These are phyloP conservation scores for Brachylomia viminalis DNA, from an alignment of 2,888 invertebrate genomes.

Conservation along the genomic window DNA sequence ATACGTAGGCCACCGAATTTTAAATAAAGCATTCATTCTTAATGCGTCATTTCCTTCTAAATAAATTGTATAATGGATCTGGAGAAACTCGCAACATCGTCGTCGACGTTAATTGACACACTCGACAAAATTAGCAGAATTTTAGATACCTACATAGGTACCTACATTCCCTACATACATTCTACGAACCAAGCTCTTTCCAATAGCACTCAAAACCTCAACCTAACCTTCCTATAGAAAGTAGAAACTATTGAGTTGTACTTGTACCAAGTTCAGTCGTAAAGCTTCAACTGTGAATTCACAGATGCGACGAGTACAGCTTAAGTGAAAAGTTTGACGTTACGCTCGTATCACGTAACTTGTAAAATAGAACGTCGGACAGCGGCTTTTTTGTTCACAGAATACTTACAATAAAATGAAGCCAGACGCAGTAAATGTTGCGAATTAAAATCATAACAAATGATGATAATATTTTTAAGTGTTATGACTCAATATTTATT, in stretches of 20 bases:
- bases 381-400: slow-evolving; percentile 58
- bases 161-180: background rate
- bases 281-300: slow-evolving; percentile 80
- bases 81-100: background rate
- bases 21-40: background rate
- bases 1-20: background rate
- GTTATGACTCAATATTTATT: background rate
- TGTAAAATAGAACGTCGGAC: slow-evolving; percentile 59
- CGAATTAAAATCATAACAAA: background rate
- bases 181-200: slow-evolving; percentile 5
- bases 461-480: background rate
- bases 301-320: slow-evolving; percentile 77
- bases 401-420: slow-evolving; percentile 31
- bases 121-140: background rate
- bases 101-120: background rate
- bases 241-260: slow-evolving; percentile 51
- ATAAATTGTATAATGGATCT: background rate
- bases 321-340: slow-evolving; percentile 86
- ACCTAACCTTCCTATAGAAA: slow-evolving; percentile 25
- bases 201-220: slow-evolving; percentile 1
- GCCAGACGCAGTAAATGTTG: background rate
- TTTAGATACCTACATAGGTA: background rate
- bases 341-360: slow-evolving; percentile 61
- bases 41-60: background rate
- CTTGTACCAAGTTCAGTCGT: slow-evolving; percentile 73